Base-by-base conservation (phyloP, 2,113 vertebrate genomes). In the Ophthalmolycus amberensis region DNA sequence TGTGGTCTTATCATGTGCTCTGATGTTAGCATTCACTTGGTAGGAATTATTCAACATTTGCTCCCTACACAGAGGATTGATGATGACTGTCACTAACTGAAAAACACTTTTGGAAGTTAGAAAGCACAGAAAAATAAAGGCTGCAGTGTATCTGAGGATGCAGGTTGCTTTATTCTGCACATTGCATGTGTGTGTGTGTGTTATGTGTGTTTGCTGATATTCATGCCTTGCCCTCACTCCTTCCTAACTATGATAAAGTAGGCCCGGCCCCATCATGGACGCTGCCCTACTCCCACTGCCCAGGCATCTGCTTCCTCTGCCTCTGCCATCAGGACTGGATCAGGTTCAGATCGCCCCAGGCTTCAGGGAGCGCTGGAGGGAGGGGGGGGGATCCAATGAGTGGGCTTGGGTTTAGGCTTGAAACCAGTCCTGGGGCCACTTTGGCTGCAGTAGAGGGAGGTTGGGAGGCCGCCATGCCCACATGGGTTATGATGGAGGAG, bases 271-370 rank as follows among this genome's bases (percentile, higher is more conserved):
- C 79, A 52, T 62, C 80, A 71, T 84, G 79, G 87, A 85, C 12
- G 37, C 83, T 78, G 88, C 86, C 78, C 77, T 89, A 46, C 89
- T 92, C 87, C 88, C 78, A 91, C 84, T 75, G 87, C 85, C 90
- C 85, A 69, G 83, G 79, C 93, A 93, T 93, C 93, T 92, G 93
- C 90, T 81, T 88, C 79, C 69, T 80, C 79, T 82, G 59, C 85
- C 90, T 84, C 77, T 85, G 83, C 92, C 90, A 93, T 89, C 85
- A 72, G 70, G 60, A 81, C 90, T 90, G 85, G 85, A 90, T 70
- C 60, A 14, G 83, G 63, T 86, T 93, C 89, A 91, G 86, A 82
- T 79, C 25, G 37, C 73, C 62, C 40, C 40, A 18, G 68, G 77
- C 62, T 56, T 68, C 40, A 44, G 71, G 71, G 72, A 42, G 56